Evolutionary conservation across 2,888 invertebrate species (phyloP).

Genomic region (Metellina segmentata): DNA sequence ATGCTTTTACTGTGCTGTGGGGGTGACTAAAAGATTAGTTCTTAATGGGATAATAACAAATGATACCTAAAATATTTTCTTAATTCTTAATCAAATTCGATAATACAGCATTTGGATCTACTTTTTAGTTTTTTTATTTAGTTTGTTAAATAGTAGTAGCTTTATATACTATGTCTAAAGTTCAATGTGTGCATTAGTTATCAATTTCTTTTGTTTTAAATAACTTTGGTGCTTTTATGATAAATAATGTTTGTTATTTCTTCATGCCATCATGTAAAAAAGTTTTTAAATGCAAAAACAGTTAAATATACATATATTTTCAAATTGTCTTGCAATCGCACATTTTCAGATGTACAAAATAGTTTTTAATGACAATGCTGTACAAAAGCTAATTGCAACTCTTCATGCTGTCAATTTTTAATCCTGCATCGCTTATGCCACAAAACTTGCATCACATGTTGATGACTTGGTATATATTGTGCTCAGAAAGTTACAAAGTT

Average conservation of each 20-base stretch:
- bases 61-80: no score
- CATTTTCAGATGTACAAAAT: conserved; percentile 67
- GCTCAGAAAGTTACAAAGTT: conserved; percentile 43
- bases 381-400: conserved; percentile 66
- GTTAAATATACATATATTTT: conserved; percentile 68
- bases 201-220: not conserved
- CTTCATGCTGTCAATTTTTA: conserved; percentile 39
- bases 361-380: conserved; percentile 63
- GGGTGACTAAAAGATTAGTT: no score
- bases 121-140: not conserved
- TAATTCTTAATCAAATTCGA: no score
- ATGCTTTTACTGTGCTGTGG: no score
- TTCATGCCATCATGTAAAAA: not conserved
- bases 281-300: not conserved
- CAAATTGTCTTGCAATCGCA: conserved; percentile 59
- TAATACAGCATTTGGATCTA: no score
- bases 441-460: conserved; percentile 49
- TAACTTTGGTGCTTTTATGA: not conserved
- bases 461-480: conserved; percentile 44
- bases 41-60: no score
- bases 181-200: not conserved
- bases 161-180: not conserved
- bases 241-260: not conserved
- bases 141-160: not conserved
- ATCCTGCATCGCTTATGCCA: conserved; percentile 46